phyloP scores from a whole-genome alignment of 2,888 invertebrate genomes.

The Agrochola litura region DNA sequence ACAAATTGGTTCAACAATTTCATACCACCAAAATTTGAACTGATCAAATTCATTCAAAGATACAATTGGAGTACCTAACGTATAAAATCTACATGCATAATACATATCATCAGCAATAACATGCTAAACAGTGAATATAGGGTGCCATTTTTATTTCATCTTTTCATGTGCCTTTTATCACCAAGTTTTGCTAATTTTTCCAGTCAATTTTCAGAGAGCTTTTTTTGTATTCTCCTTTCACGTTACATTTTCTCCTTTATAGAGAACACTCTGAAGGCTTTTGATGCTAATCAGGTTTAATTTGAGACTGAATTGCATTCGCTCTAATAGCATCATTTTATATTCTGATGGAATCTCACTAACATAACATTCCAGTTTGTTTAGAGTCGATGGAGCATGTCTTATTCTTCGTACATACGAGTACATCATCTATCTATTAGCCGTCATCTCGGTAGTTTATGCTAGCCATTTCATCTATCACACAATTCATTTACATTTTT shows the following conservation, averaged over 20 bases:
- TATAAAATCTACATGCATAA: slow-evolving; percentile 61
- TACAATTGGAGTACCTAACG: slow-evolving; percentile 41
- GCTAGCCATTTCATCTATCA: neutral
- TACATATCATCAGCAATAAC: slow-evolving; percentile 54
- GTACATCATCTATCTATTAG: no score
- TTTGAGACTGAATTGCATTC: slow-evolving; percentile 13
- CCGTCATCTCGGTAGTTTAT: neutral
- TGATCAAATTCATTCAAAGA: slow-evolving; percentile 44
- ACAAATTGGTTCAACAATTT: slow-evolving; percentile 9
- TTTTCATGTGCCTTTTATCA: slow-evolving; percentile 25
- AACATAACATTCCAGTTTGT: neutral
- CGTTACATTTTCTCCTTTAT: slow-evolving; percentile 5
- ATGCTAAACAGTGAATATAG: slow-evolving; percentile 40
- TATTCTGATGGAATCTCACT: neutral
- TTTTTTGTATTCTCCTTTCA: slow-evolving; percentile 24
- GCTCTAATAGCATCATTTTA: neutral
- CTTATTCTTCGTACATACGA: no score
- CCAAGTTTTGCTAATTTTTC: slow-evolving; percentile 37
- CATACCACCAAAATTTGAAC: slow-evolving; percentile 35
- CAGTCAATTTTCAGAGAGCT: slow-evolving; percentile 32
- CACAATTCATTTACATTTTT: neutral
- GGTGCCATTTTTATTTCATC: slow-evolving; percentile 46
- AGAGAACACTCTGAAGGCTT: neutral
- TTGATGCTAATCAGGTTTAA: slow-evolving; percentile 34
- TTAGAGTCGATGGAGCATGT: neutral